Base-by-base conservation (phyloP, 2,797 vertebrate genomes). In the Petrocephalus schoutedeni region DNA sequence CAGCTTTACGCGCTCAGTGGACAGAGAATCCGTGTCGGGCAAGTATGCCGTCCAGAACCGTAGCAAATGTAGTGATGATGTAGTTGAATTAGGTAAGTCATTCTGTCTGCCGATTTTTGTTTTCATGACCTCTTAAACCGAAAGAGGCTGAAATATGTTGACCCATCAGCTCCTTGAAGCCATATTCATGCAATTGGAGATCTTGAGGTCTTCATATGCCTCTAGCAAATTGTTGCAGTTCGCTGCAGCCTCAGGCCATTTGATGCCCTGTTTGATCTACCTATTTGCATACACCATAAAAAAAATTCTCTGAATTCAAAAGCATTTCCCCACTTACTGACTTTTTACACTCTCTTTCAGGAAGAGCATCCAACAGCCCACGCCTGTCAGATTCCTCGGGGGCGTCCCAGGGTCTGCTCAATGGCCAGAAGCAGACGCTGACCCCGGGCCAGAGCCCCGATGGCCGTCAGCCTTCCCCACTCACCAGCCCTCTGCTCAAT, bases 401-500 rank as follows among this genome's bases (percentile, higher is more conserved):
- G 92, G 96, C 94, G 92, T 96, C 96, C 0, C 96, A 96, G 93
- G 95, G 94, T 89, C 89, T 94, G 0, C 93, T 91, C 0, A 94
- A 94, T 9, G n/a, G 94, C 1, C 91, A 94, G 91, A 95, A 92
- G 14, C 89, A 89, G 67, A 93, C 94, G 59, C 91, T 95, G 51
- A 96, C 94, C 85, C 95, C 94, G 57, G 96, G 95, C 90, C 92
- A 95, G 91, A 96, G 96, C 90, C 96, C 96, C 0, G 97, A 97
- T 89, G 95, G 95, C 56, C 96, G 94, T 89, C 97, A 95, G 91
- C 95, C 97, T 0, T 98, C 98, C 0, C 98, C 98, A 0, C 93
- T 99, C 91, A 96, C 97, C 92, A 98, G 97, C 92, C 98, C 98
- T 0, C 94, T 98, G 92, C 95, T 99, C 87, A 97, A 95, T 0